Evolutionary conservation across 1,140 invertebrate species (phyloP).

Genomic region (Drosophila bocki): DNA sequence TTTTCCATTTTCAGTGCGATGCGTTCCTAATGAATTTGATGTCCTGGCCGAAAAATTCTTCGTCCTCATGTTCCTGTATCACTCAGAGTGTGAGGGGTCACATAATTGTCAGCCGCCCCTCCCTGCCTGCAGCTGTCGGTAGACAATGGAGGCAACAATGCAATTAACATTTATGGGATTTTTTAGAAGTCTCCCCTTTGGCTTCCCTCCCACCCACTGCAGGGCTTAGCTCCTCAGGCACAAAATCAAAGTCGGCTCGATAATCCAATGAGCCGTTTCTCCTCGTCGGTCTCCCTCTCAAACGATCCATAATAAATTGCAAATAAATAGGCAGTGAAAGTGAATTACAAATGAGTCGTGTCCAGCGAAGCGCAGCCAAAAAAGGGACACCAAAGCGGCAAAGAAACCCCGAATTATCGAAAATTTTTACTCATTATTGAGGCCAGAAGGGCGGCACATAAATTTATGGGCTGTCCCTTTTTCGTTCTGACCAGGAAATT

Average conservation of each 20-base stretch:
- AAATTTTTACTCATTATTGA: conserved; percentile 79
- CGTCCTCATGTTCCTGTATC: conserved; percentile 39
- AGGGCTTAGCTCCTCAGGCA: not conserved
- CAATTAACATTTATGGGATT: conserved; percentile 82
- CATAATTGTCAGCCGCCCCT: conserved; percentile 73
- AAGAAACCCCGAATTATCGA: conserved; percentile 72
- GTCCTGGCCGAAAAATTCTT: conserved; percentile 69
- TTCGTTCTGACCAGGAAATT: conserved; percentile 55
- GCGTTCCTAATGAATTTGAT: conserved; percentile 77
- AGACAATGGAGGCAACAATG: conserved; percentile 54
- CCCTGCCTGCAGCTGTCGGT: conserved; percentile 54
- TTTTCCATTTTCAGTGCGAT: conserved; percentile 46
- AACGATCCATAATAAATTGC: conserved; percentile 65
- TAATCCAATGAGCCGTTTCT: conserved; percentile 71
- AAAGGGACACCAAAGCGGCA: conserved; percentile 44
- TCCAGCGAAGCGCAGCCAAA: conserved; percentile 49
- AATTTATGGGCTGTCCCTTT: conserved; percentile 73
- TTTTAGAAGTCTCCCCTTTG: conserved; percentile 27
- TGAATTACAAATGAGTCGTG: conserved; percentile 75
- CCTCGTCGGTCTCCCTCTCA: not conserved
- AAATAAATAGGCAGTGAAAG: conserved; percentile 73
- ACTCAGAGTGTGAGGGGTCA: conserved; percentile 16
- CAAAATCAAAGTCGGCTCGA: conserved; percentile 70
- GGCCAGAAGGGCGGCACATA: conserved; percentile 64
- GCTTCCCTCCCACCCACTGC: not conserved